A percentile compares a stretch with the other conserved stretches of the same genome.
Conservation (phyloP, 2,113 vertebrate genomes). For the Mobula hypostoma region DNA sequence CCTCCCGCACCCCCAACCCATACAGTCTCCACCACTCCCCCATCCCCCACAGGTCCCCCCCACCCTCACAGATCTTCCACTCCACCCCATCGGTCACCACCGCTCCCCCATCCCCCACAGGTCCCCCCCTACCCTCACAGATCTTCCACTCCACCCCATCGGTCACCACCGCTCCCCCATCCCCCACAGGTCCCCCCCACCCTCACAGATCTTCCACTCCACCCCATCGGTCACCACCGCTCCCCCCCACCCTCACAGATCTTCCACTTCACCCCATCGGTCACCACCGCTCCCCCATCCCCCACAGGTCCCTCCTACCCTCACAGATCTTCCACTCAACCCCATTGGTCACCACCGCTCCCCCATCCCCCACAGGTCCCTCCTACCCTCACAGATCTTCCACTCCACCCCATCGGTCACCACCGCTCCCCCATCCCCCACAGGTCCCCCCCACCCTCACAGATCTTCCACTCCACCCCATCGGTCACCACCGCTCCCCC, state of each 20-base stretch:
- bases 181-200: too few species aligned
- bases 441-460: too few species aligned
- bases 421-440: background rate
- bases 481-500: constrained; percentile 23
- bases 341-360: background rate
- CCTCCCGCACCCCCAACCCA: constrained; percentile 38
- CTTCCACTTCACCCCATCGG: constrained; percentile 7
- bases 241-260: too few species aligned
- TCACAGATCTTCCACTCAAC: too few species aligned
- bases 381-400: background rate
- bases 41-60: constrained; percentile 27
- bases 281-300: constrained; percentile 2
- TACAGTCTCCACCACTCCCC: constrained; percentile 25
- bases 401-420: background rate
- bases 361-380: constrained; percentile 34
- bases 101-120: background rate
- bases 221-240: too few species aligned
- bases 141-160: too few species aligned
- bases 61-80: too few species aligned
- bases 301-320: background rate
- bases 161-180: too few species aligned
- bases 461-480: background rate
- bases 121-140: background rate
- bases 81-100: background rate
- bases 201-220: too few species aligned